Evolutionary conservation across 1,140 invertebrate genomes (phyloP), one percentile per base, ranked within the genome.

Genomic region (Prorops nasuta): DNA sequence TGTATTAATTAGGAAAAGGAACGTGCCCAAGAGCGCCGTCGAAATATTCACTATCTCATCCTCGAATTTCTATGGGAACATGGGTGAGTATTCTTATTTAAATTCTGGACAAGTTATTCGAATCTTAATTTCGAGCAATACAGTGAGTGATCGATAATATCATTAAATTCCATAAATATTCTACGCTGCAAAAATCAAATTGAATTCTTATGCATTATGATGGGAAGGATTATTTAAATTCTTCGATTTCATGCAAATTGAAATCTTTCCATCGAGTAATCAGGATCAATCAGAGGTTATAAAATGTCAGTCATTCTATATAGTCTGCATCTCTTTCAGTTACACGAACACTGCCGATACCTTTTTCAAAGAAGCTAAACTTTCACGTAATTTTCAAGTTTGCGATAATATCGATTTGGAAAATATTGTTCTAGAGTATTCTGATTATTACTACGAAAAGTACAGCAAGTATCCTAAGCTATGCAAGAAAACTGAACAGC

Each of bases 391-490:
- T 21, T 87, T 86, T 74, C 79, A 85, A 63, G 80, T 96, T 1
- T 96, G 94, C 75, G 94, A 97, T 60, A 96, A 96, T 59, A 85
- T 96, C 44, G 91, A 96, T 67, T 74, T 97, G 53, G 86, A 90
- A 44, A 88, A 86, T 14, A 89, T 98, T 48, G 73, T 96, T 36
- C 83, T 91, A 76, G 92, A 96, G 58, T 97, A 91, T 71, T 88
- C 88, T 55, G 87, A 87, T 41, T 96, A 91, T 78, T 94, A 92
- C 72, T 84, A 85, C 58, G 77, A 90, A 15, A 86, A 91, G 61
- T 96, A 92, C 72, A 87, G 90, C 67, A 91, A 90, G 71, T 86
- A 90, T 67, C 93, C 94, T 0, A 87, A 84, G 67, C 82, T 94
- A 20, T 84, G 86, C 20, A 88, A 84, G 72, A 86, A 81, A 44